A percentile compares a stretch with the other conserved stretches of the same genome.
Evolutionary conservation across 64 coral and sea anemone genomes (phyloP).

Genomic region (Actinia equina): DNA sequence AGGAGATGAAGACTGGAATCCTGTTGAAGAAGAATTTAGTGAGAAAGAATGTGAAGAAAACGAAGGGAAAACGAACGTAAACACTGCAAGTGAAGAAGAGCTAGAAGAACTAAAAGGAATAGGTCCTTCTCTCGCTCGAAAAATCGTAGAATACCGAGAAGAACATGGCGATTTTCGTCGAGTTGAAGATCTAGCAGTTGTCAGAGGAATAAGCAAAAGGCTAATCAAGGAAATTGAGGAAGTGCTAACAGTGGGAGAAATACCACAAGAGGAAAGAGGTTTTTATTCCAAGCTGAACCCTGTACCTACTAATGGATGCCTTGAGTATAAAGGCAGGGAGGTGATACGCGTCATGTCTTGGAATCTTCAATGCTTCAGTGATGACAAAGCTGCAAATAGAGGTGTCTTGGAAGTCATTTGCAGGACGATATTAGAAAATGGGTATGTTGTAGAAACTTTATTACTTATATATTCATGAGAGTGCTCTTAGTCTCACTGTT

Average conservation of each 20-base stretch:
- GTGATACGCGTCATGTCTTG: conserved; percentile 47
- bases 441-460: conserved; percentile 24
- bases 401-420: conserved; percentile 70
- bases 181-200: conserved; percentile 18
- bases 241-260: background rate
- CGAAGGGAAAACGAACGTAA: conserved; percentile 30
- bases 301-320: too few relatives aligned
- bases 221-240: background rate
- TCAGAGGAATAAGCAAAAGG: conserved; percentile 34
- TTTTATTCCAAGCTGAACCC: background rate
- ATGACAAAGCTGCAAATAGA: too few relatives aligned
- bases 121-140: conserved; percentile 28
- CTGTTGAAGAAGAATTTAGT: background rate
- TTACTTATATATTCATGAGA: too few relatives aligned
- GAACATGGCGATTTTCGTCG: conserved; percentile 33
- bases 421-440: conserved; percentile 72
- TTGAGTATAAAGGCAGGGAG: conserved; percentile 14
- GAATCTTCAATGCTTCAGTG: conserved; percentile 58
- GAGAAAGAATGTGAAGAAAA: background rate
- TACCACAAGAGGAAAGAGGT: background rate
- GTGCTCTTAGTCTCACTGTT: too few relatives aligned
- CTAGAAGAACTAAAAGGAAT: conserved; percentile 36
- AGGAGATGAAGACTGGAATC: too few relatives aligned
- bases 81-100: conserved; percentile 13
- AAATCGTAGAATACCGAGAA: conserved; percentile 41